phyloP scores from a whole-genome alignment of 2,113 vertebrate genomes.

The Notechis scutatus region DNA sequence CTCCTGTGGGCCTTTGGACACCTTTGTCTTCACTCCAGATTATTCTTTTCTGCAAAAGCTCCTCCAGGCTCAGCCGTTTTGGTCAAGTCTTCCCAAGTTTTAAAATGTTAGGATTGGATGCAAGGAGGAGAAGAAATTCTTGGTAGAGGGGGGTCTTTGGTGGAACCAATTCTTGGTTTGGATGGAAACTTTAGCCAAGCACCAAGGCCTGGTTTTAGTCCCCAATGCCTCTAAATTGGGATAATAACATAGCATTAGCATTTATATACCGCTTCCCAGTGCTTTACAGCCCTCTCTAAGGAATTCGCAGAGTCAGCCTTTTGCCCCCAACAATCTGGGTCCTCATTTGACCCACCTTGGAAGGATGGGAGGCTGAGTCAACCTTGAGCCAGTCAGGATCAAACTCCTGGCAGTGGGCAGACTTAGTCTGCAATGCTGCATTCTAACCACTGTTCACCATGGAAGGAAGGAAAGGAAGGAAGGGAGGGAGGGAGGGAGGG shows the following conservation, averaged over 20 bases:
- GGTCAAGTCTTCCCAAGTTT: conserved; percentile 42
- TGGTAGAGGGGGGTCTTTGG: background rate
- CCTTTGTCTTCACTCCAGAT: conserved; percentile 28
- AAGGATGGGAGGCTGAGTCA: too few relatives aligned
- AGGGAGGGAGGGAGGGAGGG: too few relatives aligned
- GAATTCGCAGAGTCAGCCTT: too few relatives aligned
- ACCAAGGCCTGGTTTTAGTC: background rate
- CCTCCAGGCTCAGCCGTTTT: conserved; percentile 44
- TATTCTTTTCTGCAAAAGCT: conserved; percentile 15
- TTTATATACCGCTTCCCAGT: too few relatives aligned
- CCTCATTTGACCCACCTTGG: too few relatives aligned
- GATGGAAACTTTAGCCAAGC: background rate
- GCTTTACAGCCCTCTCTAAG: too few relatives aligned
- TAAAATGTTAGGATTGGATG: background rate
- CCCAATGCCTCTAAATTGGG: background rate
- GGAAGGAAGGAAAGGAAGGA: too few relatives aligned
- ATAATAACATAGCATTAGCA: background rate
- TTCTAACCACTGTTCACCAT: too few relatives aligned
- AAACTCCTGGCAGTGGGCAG: too few relatives aligned
- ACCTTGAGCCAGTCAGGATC: too few relatives aligned
- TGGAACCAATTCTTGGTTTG: background rate
- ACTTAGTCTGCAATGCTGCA: too few relatives aligned
- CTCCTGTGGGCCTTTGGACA: conserved; percentile 27
- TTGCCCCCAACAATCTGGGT: too few relatives aligned
- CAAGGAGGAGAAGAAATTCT: background rate